phyloP scores from a whole-genome alignment of 2,888 invertebrate species.

The Polyploca ridens region DNA sequence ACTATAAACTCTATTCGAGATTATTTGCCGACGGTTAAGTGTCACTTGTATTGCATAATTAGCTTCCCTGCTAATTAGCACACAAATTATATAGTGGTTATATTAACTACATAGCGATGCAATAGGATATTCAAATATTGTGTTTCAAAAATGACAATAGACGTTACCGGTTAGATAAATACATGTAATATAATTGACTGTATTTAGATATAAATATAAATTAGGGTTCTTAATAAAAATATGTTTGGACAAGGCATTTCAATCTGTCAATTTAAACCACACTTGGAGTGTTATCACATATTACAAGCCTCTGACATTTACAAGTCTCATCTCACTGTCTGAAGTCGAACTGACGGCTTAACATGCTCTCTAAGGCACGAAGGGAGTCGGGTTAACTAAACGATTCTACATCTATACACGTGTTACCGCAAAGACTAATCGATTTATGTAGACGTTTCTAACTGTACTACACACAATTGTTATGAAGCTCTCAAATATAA shows the following conservation, averaged over 20 bases:
- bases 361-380: constrained; percentile 8
- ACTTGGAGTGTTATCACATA: constrained; percentile 2
- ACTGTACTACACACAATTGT: not conserved
- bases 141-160: not conserved
- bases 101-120: constrained; percentile 22
- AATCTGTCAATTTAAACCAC: not conserved
- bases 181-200: no score
- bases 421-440: constrained; percentile 1
- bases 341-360: constrained; percentile 7
- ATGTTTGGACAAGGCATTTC: not conserved
- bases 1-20: constrained; percentile 16
- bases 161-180: no score
- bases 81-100: constrained; percentile 26
- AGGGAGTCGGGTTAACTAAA: constrained; percentile 9
- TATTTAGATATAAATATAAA: no score
- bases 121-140: not conserved
- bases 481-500: not conserved
- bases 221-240: not conserved
- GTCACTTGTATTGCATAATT: not conserved
- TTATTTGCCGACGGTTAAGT: constrained; percentile 30
- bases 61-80: not conserved
- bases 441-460: not conserved
- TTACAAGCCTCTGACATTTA: constrained; percentile 4
- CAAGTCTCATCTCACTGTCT: constrained; percentile 8
- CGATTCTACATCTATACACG: not conserved